Conservation (phyloP, 2,888 invertebrate genomes). For the Ochropleura leucogaster region DNA sequence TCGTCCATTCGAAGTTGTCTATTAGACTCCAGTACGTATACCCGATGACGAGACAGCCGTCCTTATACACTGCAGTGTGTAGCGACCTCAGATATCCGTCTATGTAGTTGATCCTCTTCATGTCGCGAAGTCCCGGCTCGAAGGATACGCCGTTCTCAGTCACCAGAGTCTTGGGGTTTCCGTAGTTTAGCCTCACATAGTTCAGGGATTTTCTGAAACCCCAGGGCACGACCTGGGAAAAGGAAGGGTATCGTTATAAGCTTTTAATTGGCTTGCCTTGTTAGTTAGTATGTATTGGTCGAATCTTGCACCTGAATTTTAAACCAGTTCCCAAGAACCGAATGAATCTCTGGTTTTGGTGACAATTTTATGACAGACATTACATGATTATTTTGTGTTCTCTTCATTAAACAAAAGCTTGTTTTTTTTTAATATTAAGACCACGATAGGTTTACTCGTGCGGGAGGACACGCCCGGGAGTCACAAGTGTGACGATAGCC, state of each 20-base stretch:
- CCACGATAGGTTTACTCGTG: too few species aligned
- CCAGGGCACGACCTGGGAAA: conserved; percentile 91
- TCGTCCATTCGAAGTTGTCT: conserved; percentile 95
- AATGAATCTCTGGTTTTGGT: too few species aligned
- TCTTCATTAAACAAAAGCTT: background rate
- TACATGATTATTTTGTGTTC: too few species aligned
- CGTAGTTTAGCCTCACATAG: conserved; percentile 91
- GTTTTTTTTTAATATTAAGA: background rate
- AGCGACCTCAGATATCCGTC: conserved; percentile 86
- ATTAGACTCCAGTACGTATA: conserved; percentile 95
- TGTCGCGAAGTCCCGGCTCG: conserved; percentile 83
- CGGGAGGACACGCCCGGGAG: too few species aligned
- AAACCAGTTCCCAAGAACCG: background rate
- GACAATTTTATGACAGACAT: too few species aligned
- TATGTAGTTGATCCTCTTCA: conserved; percentile 88
- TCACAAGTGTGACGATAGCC: too few species aligned
- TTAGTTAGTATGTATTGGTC: background rate
- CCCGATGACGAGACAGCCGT: conserved; percentile 91
- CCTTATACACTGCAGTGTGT: conserved; percentile 86
- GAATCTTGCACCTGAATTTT: background rate
- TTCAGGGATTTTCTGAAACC: conserved; percentile 92
- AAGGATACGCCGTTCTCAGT: conserved; percentile 92
- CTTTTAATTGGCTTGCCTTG: background rate
- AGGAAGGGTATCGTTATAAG: background rate
- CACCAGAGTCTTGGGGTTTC: conserved; percentile 90